Conservation (phyloP, 1,140 invertebrate genomes). For the Calosoma granatense region DNA sequence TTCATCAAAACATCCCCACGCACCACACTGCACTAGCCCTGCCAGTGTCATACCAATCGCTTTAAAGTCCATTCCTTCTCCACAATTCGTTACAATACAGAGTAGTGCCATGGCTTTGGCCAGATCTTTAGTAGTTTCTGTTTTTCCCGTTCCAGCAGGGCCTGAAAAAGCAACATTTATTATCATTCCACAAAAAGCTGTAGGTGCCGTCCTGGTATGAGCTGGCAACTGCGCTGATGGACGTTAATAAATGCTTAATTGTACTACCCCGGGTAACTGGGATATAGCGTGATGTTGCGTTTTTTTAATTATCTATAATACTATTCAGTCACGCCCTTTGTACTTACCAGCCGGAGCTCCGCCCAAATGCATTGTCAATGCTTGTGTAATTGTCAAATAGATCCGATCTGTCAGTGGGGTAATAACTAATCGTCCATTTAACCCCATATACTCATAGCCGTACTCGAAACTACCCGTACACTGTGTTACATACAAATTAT, state of each 20-base stretch:
- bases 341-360: conserved; percentile 65
- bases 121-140: conserved; percentile 82
- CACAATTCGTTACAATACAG: conserved; percentile 86
- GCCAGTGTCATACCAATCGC: conserved; percentile 77
- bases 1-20: conserved; percentile 86
- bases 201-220: too few species aligned
- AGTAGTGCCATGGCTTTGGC: conserved; percentile 78
- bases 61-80: conserved; percentile 82
- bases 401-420: conserved; percentile 87
- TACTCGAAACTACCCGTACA: conserved; percentile 82
- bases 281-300: too few species aligned
- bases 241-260: too few species aligned
- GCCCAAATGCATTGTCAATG: conserved; percentile 77
- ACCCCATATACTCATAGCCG: conserved; percentile 90
- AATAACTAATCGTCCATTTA: conserved; percentile 81
- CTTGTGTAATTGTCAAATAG: conserved; percentile 85
- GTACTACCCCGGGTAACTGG: too few species aligned
- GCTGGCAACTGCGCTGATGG: too few species aligned
- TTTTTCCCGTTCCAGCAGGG: conserved; percentile 81
- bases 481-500: conserved; percentile 72
- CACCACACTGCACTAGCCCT: conserved; percentile 63
- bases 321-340: not conserved
- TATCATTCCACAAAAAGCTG: too few species aligned
- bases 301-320: not conserved
- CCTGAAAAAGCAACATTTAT: conserved; percentile 40